phyloP scores from a whole-genome alignment of 2,888 invertebrate genomes.

The Phyllotreta striolata region DNA sequence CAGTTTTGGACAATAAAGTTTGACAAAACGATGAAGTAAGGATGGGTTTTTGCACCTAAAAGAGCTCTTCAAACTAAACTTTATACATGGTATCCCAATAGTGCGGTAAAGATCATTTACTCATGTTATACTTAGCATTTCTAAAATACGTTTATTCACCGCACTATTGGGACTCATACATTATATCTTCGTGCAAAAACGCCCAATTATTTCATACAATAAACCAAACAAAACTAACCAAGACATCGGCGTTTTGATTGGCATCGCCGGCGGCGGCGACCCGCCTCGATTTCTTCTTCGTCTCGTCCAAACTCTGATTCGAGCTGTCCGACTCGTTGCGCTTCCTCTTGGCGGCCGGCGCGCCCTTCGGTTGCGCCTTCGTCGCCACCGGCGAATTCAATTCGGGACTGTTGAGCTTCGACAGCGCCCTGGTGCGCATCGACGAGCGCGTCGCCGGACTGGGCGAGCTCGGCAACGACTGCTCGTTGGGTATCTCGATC shows the following conservation, averaged over 20 bases:
- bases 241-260: constrained; percentile 5
- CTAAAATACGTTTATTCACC: no score
- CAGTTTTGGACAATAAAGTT: not conserved
- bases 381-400: constrained; percentile 53
- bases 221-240: no score
- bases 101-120: no score
- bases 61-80: no score
- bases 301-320: constrained; percentile 64
- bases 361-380: constrained; percentile 24
- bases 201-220: no score
- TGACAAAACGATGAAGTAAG: no score
- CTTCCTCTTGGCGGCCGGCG: constrained; percentile 69
- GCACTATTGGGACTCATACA: no score
- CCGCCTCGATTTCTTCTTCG: constrained; percentile 61
- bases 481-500: constrained; percentile 78
- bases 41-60: no score
- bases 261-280: constrained; percentile 59
- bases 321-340: constrained; percentile 83
- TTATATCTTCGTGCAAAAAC: no score
- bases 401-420: constrained; percentile 73
- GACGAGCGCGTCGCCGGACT: constrained; percentile 62
- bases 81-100: no score
- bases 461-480: constrained; percentile 53
- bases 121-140: no score
- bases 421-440: constrained; percentile 73